Evolutionary conservation across 2,797 vertebrate genomes (phyloP), one percentile per base, ranked within the genome.

Genomic region (Myotis planiceps): DNA sequence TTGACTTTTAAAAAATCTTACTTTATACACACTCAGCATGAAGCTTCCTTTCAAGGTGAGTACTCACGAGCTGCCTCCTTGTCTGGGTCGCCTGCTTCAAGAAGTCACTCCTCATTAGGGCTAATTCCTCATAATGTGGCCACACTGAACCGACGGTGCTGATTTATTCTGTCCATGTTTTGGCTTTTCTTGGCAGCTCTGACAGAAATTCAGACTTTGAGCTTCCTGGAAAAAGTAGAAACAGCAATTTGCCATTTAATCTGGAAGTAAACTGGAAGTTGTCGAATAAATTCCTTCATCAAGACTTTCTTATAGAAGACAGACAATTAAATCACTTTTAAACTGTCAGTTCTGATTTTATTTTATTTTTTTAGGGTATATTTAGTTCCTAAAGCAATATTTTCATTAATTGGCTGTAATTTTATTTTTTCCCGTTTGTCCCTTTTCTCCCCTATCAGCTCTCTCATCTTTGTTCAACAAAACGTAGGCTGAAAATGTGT

Each of bases 1-100:
- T 92, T 93, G 76, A 80, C 84, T 91, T 93, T 92, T 78, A 47
- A 97, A 97, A 93, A 95, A 69, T 45, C 29, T 72, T 25, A 4
- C 87, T 89, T 95, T 65, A 47, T 32, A 53, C 29, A 8, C 71
- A 53, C 72, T 96, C 95, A 85, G 87, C 87, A 39, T 51, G 84
- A 82, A 39, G 69, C 58, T 88, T 65, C 13, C 45, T 91, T 89
- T 94, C 21, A 71, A 88, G 21, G 85, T 8, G 12, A 83, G 49
- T 25, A 23, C 72, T 89, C 80, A 45, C 5, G 29, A 88, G 79
- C 42, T 69, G 8, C 53, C 80, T 42, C 27, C 58, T 78, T 63
- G 53, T 66, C 10, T 51, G 2, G 19, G 78, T 32, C 8, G 3
- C n/a, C 42, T 68, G 25, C 60, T 75, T 85, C 25, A 14, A 1